Base-by-base conservation (phyloP, 2,113 vertebrate species). In the Nycticorax nycticorax region DNA sequence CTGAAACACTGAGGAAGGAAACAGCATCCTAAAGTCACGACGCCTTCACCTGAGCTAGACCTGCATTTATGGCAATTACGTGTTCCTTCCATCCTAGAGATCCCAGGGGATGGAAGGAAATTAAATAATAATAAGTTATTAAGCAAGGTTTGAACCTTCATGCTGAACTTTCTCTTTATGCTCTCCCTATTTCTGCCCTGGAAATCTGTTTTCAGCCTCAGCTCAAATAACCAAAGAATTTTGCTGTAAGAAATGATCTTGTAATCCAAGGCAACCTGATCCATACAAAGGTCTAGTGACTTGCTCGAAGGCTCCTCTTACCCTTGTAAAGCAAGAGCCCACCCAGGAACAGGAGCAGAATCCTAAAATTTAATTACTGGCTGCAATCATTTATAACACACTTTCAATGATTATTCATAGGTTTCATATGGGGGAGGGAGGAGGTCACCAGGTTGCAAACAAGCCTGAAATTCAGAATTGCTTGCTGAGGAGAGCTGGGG, bases 341-440 rank as follows among this genome's bases (percentile, higher is more conserved):
- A 55, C 19, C 8, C 30, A 52, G 86, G 55, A 92, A 62, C 41
- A 60, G 91, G 45, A 97, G 88, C 55, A 90, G 92, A 92, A 96
- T 83, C 78, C 81, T 67, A 56, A 73, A 71, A 79, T 79, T 81
- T 95, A 97, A 97, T 97, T 97, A 97, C 60, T 84, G 89, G 77
- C 87, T 91, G 73, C 77, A 90, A 94, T 97, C 97, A 97, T 97
- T 98, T 97, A 95, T 94, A 87, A 85, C 66, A 88, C 9, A 8
- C 52, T 80, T 85, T 33, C 85, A 77, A 52, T 95, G 88, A 92
- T 94, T 97, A 96, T 97, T 97, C 95, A 93, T 75, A 89, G 66
- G 71, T 92, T 95, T 80, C 74, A 27, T 76, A 41, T 56, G 50
- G 67, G 37, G 6, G 8, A 6, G 7, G 24, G 10, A 64, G 53